Base-by-base conservation (phyloP, 2,797 vertebrate species). In the Manis crassicaudata region DNA sequence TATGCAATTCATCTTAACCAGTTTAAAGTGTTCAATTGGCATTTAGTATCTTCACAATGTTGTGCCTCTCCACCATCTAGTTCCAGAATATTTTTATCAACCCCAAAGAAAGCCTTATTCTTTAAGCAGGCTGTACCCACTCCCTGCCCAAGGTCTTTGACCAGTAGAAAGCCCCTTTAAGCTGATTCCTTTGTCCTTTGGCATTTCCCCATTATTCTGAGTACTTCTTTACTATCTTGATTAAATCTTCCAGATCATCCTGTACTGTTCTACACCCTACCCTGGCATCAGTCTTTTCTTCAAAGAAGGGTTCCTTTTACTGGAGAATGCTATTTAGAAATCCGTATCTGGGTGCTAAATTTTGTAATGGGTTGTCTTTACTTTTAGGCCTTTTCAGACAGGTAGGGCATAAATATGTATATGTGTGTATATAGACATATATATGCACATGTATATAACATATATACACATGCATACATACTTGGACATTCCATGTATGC, bases 321-420 rank as follows among this genome's bases (percentile, higher is more conserved):
- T 91, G 46, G 21, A 80, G 32, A 92, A 54, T 93, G 23, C 18
- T 62, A 17, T 89, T 93, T 87, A 65, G 83, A 92, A 56, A 56
- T 18, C 10, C 56, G 8, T 27, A 62, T 63, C 6, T 60, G 35
- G 11, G 3, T 40, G 16, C 32, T 92, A 23, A 11, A 1, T 92
- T 21, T 96, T 86, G 35, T 86, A 40, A 81, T 70, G 37, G 29
- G 37, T 14, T 65, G 4, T 50, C 21, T 83, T 81, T 62, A 63
- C 12, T 65, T 89, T 23, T 93, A 50, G 6, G n/a, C 9, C 50
- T 7, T 68, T 72, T 76, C 4, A 89, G 9, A 90, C 40, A 73
- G 50, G 91, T 46, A 80, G 3, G 7, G 35, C 18, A 6, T 50
- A 32, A 21, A 11, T 54, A 16, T 40, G 2, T 72, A 2, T 60